A percentile compares a stretch with the other conserved stretches of the same genome.
Evolutionary conservation across 2,888 invertebrate genomes (phyloP).

Genomic region (Thysanoteuthis rhombus): DNA sequence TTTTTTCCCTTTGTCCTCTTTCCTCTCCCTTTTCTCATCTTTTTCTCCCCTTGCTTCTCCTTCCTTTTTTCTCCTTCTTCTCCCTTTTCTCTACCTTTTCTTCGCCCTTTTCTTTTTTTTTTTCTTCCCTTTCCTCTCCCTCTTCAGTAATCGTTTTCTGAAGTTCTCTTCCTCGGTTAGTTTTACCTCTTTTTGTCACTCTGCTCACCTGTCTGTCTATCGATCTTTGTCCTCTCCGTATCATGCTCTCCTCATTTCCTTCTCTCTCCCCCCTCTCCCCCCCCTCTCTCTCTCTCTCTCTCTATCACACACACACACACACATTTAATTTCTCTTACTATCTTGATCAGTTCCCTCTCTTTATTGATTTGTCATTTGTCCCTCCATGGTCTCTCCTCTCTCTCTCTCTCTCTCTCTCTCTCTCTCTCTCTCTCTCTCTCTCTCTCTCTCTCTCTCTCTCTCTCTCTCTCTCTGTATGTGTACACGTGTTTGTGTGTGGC

Average conservation of each 20-base stretch:
- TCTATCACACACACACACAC: no score
- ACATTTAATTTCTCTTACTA: no score
- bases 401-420: constrained; percentile 14
- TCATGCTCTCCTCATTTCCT: background rate
- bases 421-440: background rate
- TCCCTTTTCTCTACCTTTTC: background rate
- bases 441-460: no score
- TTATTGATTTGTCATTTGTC: no score
- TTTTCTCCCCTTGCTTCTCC: background rate
- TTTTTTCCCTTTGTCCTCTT: no score
- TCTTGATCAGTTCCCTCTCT: no score
- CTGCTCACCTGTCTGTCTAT: background rate
- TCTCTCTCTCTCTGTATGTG: no score
- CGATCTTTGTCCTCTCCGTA: background rate
- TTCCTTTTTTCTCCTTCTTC: background rate
- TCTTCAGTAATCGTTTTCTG: no score
- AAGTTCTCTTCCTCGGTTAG: no score
- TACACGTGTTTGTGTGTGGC: background rate
- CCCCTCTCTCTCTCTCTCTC: background rate
- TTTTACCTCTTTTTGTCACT: no score
- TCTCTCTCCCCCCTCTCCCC: no score
- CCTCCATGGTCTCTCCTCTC: background rate
- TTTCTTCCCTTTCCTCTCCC: no score
- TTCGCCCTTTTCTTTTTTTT: background rate
- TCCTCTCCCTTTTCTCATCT: background rate